A percentile compares a stretch with the other conserved stretches of the same genome.
Conservation (phyloP, 2,888 invertebrate species). For the Synergus umbraculus region DNA sequence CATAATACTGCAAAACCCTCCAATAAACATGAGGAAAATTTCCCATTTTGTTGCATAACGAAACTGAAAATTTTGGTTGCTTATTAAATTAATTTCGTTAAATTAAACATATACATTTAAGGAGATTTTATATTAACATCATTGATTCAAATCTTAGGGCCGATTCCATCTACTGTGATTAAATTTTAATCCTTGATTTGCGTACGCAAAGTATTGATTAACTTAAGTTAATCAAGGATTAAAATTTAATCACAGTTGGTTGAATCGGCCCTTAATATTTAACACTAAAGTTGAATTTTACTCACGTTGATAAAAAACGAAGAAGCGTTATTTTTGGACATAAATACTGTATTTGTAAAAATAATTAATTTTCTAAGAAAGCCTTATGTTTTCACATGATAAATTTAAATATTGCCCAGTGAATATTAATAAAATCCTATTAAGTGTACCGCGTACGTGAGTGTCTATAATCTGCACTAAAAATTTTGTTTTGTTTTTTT, state of each 20-base stretch:
- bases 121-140: too few relatives aligned
- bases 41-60: slow-evolving; percentile 83
- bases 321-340: slow-evolving; percentile 36
- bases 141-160: too few relatives aligned
- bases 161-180: too few relatives aligned
- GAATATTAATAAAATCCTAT: not conserved
- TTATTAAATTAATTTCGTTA: not conserved
- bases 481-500: not conserved
- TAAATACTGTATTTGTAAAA: not conserved
- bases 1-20: slow-evolving; percentile 79
- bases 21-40: slow-evolving; percentile 80
- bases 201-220: too few relatives aligned
- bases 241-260: too few relatives aligned
- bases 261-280: too few relatives aligned
- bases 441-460: not conserved
- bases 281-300: not conserved
- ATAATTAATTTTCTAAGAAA: not conserved
- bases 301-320: not conserved
- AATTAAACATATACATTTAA: not conserved
- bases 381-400: not conserved
- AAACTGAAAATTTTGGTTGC: slow-evolving; percentile 79
- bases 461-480: not conserved
- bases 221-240: too few relatives aligned
- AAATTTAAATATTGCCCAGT: not conserved
- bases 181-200: too few relatives aligned